Conservation (phyloP, 2,113 vertebrate species). For the Uria aalge region DNA sequence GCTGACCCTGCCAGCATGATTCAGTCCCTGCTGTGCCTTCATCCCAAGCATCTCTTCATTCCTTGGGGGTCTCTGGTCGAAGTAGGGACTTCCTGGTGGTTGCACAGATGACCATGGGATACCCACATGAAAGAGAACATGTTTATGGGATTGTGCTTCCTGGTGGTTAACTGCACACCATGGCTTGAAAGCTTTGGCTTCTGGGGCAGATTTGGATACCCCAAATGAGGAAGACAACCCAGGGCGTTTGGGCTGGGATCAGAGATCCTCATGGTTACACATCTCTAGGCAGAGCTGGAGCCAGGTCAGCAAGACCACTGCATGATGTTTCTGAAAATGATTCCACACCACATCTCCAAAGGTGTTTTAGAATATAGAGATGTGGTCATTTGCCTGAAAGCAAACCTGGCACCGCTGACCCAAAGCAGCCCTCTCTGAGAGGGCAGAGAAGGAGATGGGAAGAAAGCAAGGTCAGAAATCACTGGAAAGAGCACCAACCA, state of each 20-base stretch:
- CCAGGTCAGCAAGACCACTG: neutral
- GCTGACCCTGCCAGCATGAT: neutral
- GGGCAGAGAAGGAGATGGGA: neutral
- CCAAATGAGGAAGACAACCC: neutral
- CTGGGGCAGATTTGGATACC: neutral
- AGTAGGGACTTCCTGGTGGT: neutral
- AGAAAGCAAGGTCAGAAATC: neutral
- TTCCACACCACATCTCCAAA: neutral
- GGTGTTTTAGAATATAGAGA: neutral
- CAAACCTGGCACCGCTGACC: neutral
- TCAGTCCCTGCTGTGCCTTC: neutral
- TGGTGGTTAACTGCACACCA: neutral
- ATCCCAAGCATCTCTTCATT: neutral
- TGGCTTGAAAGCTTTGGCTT: neutral
- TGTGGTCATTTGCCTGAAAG: neutral
- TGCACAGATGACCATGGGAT: neutral
- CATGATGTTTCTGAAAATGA: neutral
- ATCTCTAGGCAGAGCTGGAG: neutral
- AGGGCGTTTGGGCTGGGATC: neutral
- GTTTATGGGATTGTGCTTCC: neutral
- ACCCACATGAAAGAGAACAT: accelerated
- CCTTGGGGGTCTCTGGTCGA: neutral
- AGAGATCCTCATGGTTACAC: neutral
- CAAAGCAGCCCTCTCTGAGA: neutral
- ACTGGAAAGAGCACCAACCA: neutral